A percentile compares a stretch with the other conserved stretches of the same genome.
Conservation (phyloP, 2,797 vertebrate genomes). For the Buphagus erythrorhynchus region DNA sequence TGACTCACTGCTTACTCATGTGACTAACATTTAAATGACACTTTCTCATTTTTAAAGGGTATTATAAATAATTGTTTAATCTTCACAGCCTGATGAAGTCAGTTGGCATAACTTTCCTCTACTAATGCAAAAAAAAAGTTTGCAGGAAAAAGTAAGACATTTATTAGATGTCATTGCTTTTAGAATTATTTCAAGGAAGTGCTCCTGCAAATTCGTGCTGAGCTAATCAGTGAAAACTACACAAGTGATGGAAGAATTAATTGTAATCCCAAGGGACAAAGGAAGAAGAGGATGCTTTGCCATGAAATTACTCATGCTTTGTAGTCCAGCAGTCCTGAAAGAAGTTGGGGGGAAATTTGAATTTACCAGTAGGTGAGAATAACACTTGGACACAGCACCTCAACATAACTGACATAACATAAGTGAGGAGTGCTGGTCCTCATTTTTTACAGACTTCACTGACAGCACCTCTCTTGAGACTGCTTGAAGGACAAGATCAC, state of each 20-base stretch:
- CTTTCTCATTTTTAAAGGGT: neutral
- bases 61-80: neutral
- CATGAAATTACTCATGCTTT: neutral
- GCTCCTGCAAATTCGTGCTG: neutral
- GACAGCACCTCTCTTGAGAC: neutral
- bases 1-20: slow-evolving; percentile 17
- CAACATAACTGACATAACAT: neutral
- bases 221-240: neutral
- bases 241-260: neutral
- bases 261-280: neutral
- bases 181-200: neutral
- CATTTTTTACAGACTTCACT: neutral
- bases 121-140: neutral
- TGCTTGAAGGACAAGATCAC: neutral
- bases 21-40: slow-evolving; percentile 3
- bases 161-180: neutral
- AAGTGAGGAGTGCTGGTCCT: neutral
- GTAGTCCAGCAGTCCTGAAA: neutral
- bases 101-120: neutral
- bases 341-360: neutral
- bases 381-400: neutral
- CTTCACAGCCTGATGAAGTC: neutral
- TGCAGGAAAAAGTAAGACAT: neutral
- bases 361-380: neutral
- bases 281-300: neutral